Evolutionary conservation across 2,797 vertebrate genomes (phyloP).

Genomic region (Sebastes itinus): DNA sequence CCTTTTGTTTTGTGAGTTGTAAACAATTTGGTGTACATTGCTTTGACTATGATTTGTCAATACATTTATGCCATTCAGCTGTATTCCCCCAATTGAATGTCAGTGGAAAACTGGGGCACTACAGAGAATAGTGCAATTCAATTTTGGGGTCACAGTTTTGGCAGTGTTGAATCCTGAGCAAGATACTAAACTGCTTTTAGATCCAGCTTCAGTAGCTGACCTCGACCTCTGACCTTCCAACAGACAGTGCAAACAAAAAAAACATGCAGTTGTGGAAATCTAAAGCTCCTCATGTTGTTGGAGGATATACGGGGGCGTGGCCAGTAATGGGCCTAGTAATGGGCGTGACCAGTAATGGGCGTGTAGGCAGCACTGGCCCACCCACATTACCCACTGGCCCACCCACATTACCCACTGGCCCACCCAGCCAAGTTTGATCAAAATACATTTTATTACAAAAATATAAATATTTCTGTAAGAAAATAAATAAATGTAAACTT

Average conservation of each 20-base stretch:
- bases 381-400: no score
- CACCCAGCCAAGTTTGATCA: no score
- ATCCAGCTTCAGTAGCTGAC: not conserved
- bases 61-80: not conserved
- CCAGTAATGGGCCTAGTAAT: no score
- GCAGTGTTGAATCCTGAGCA: not conserved
- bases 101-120: not conserved
- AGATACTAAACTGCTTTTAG: not conserved
- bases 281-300: not conserved
- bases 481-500: no score
- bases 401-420: no score
- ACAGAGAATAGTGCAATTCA: not conserved
- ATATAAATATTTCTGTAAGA: no score
- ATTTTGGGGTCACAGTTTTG: not conserved
- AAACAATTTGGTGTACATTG: not conserved
- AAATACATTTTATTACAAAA: no score
- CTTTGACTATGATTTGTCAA: not conserved
- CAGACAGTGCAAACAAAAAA: not conserved
- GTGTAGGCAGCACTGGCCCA: no score
- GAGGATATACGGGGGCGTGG: no score
- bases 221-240: not conserved
- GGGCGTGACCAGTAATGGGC: no score
- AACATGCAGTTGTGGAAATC: not conserved
- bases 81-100: accelerated
- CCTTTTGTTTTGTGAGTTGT: not conserved